These are phyloP conservation scores for Paramisgurnus dabryanus DNA, from an alignment of 2,113 vertebrate species.

Conservation along the genomic window DNA sequence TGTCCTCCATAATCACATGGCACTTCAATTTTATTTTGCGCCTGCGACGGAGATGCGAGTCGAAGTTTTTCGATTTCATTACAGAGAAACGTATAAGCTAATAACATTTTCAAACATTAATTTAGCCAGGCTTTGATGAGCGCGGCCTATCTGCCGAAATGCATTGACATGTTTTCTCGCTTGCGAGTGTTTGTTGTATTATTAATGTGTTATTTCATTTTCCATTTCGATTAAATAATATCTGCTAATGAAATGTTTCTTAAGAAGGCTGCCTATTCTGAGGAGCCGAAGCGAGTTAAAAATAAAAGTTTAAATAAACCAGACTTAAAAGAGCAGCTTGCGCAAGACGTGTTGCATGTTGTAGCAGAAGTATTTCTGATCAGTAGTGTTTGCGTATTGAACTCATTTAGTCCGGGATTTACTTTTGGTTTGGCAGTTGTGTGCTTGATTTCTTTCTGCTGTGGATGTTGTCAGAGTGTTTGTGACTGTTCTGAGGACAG, in stretches of 20 bases:
- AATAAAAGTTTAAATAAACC: constrained; percentile 47
- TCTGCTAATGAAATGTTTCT: constrained; percentile 59
- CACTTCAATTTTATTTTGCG: constrained; percentile 63
- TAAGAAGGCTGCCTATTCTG: constrained; percentile 38
- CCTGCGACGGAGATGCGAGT: constrained; percentile 53
- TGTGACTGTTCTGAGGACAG: not conserved
- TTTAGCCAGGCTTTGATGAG: constrained; percentile 70
- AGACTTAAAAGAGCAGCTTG: constrained; percentile 7
- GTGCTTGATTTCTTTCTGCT: not conserved
- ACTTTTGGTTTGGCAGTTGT: not conserved
- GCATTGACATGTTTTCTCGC: constrained; percentile 56
- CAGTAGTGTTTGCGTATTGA: constrained; percentile 27
- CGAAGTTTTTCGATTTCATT: constrained; percentile 63
- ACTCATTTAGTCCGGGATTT: constrained; percentile 3
- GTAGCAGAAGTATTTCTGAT: constrained; percentile 37
- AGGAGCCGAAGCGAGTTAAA: constrained; percentile 32
- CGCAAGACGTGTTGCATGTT: not conserved
- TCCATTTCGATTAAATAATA: constrained; percentile 49
- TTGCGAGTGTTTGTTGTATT: constrained; percentile 65
- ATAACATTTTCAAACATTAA: constrained; percentile 69
- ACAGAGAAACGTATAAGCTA: constrained; percentile 58
- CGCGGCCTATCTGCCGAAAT: constrained; percentile 53
- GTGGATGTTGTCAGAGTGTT: constrained; percentile 9
- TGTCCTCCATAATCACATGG: constrained; percentile 57
- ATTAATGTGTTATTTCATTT: constrained; percentile 68